A percentile compares a stretch with the other conserved stretches of the same genome.
Evolutionary conservation across 2,113 vertebrate species (phyloP).

Genomic region (Empidonax alnorum): DNA sequence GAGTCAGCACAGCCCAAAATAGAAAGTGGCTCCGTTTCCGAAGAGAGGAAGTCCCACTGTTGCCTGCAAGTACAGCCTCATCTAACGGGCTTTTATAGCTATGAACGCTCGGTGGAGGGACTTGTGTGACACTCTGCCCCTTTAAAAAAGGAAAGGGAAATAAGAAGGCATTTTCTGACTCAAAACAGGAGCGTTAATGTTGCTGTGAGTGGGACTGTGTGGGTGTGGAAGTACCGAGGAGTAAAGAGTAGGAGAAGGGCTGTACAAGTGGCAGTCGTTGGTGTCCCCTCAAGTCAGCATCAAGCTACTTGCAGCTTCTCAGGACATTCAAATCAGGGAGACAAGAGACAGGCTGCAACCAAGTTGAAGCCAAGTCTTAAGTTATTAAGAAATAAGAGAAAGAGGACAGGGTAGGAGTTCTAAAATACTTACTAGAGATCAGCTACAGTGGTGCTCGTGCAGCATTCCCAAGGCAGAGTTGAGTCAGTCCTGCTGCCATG

Average conservation of each 20-base stretch:
- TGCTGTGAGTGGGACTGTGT: not conserved
- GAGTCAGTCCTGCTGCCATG: rapidly evolving
- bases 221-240: not conserved
- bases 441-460: rapidly evolving
- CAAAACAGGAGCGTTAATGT: not conserved
- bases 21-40: constrained; percentile 12
- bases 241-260: not conserved
- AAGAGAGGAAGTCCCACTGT: constrained; percentile 30
- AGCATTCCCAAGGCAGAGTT: not conserved
- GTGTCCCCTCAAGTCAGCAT: not conserved
- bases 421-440: not conserved
- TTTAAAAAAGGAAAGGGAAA: not conserved
- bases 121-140: not conserved
- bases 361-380: not conserved
- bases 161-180: not conserved
- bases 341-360: not conserved
- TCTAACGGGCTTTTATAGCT: not conserved
- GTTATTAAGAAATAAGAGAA: not conserved
- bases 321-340: not conserved
- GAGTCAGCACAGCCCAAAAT: constrained; percentile 61
- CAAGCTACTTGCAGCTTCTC: not conserved
- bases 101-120: rapidly evolving
- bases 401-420: not conserved
- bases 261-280: not conserved
- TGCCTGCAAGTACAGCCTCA: not conserved